phyloP scores from a whole-genome alignment of 1,140 invertebrate genomes.

The Hermatobates lingyangjiaoensis region DNA sequence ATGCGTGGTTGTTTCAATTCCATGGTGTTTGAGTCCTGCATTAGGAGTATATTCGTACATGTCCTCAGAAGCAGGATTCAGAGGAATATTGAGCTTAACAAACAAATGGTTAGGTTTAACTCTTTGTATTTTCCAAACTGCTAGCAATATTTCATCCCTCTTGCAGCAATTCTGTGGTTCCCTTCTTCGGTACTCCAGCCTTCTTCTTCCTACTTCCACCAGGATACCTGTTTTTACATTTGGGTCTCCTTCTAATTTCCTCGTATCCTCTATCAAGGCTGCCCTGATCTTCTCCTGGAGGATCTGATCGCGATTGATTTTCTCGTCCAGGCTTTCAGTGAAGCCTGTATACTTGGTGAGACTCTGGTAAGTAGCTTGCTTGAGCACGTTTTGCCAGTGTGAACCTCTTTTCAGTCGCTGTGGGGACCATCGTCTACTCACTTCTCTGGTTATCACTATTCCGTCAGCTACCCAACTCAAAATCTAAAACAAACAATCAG shows the following conservation, averaged over 20 bases:
- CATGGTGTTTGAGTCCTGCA: constrained; percentile 10
- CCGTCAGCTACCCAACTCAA: no score
- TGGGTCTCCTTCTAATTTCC: neutral
- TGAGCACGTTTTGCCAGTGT: constrained; percentile 12
- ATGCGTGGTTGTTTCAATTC: no score
- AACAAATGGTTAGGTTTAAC: constrained; percentile 8
- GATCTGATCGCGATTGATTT: constrained; percentile 12
- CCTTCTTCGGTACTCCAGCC: constrained; percentile 13
- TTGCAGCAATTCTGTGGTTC: constrained; percentile 9
- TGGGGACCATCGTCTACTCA: no score
- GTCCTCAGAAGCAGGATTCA: constrained; percentile 8
- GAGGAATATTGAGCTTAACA: constrained; percentile 12
- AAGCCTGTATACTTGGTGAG: constrained; percentile 12
- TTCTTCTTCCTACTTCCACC: constrained; percentile 3
- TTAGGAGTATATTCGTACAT: constrained; percentile 13
- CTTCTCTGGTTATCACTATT: no score
- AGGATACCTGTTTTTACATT: constrained; percentile 7
- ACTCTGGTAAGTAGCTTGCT: constrained; percentile 14
- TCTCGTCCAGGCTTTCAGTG: constrained; percentile 13
- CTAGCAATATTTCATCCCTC: constrained; percentile 6
- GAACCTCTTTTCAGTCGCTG: neutral
- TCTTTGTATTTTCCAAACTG: constrained; percentile 13
- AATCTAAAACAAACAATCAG: no score
- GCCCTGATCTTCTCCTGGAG: constrained; percentile 13
- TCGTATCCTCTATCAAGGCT: constrained; percentile 7